phyloP scores from a whole-genome alignment of 2,113 vertebrate species.

The Oreochromis niloticus region DNA sequence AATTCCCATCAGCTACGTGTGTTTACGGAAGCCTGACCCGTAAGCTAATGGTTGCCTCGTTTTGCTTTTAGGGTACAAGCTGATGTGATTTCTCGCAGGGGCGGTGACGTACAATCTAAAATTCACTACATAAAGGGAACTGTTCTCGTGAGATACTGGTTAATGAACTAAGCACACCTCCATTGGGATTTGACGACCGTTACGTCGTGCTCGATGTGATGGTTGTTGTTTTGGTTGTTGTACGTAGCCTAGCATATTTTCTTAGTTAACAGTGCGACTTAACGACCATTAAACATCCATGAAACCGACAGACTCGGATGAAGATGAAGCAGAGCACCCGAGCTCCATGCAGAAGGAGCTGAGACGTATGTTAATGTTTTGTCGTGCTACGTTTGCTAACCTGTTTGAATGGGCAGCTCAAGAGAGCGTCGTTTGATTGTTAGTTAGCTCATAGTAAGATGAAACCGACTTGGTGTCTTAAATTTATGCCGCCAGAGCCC shows the following conservation, averaged over 20 bases:
- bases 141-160: neutral
- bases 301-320: conserved; percentile 63
- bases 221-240: neutral
- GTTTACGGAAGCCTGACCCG: neutral
- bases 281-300: conserved; percentile 6
- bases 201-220: neutral
- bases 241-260: neutral
- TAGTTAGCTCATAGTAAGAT: neutral
- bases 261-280: neutral
- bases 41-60: neutral
- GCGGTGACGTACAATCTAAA: neutral
- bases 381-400: neutral
- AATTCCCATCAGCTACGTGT: neutral
- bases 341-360: conserved; percentile 49
- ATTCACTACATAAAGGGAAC: neutral
- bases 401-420: neutral
- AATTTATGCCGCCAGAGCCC: neutral
- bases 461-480: neutral
- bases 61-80: rapidly evolving
- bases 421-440: neutral
- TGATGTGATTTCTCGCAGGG: neutral
- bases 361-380: conserved; percentile 51
- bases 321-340: conserved; percentile 58
- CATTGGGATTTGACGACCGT: neutral
- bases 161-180: neutral